These are phyloP conservation scores for Ceramica pisi DNA, from an alignment of 2,888 invertebrate species.

Conservation along the genomic window DNA sequence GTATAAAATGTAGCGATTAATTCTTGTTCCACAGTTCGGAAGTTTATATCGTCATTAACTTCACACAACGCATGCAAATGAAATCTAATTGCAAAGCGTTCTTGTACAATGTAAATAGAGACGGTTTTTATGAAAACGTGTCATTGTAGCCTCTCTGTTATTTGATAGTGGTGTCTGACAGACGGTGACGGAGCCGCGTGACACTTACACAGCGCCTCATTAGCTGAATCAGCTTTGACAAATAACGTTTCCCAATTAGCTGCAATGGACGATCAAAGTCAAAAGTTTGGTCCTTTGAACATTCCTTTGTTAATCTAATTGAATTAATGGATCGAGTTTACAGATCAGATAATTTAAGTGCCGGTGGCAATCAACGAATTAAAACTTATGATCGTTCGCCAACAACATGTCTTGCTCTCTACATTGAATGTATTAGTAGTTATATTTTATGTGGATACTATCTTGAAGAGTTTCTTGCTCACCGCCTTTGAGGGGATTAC, in stretches of 20 bases:
- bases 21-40: conserved; percentile 30
- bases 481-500: conserved; percentile 57
- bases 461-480: conserved; percentile 47
- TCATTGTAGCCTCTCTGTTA: conserved; percentile 38
- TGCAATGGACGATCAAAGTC: conserved; percentile 70
- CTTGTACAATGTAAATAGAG: conserved; percentile 39
- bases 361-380: conserved; percentile 63
- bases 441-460: conserved; percentile 45
- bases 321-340: conserved; percentile 67
- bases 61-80: conserved; percentile 43
- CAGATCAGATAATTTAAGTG: conserved; percentile 65
- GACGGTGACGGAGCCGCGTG: conserved; percentile 44
- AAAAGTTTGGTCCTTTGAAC: conserved; percentile 66
- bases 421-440: conserved; percentile 27
- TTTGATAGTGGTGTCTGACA: conserved; percentile 51
- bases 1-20: conserved; percentile 29
- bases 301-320: conserved; percentile 69
- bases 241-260: conserved; percentile 69
- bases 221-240: conserved; percentile 68
- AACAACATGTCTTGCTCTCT: conserved; percentile 23
- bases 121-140: conserved; percentile 41
- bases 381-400: conserved; percentile 55
- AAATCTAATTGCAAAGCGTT: conserved; percentile 42
- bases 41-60: conserved; percentile 49
- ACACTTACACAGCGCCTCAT: conserved; percentile 63